Conservation (phyloP, 1,140 invertebrate species). For the Drosophila aff. region DNA sequence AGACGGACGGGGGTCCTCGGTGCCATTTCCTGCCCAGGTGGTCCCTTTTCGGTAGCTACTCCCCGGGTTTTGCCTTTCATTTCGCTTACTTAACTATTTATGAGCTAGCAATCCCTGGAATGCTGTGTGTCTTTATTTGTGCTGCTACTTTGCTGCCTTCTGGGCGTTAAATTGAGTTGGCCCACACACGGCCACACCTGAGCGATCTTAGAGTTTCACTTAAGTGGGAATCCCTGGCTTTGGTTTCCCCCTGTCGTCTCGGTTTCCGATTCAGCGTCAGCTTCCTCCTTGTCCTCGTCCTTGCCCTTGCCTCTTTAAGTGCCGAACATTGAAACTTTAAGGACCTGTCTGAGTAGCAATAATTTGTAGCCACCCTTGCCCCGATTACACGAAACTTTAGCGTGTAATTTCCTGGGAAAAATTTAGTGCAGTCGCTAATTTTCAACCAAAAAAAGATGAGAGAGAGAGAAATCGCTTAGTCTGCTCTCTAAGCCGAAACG, state of each 20-base stretch:
- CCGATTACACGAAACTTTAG: conserved; percentile 54
- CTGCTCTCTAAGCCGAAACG: conserved; percentile 51
- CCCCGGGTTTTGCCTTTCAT: conserved; percentile 63
- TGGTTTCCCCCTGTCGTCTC: conserved; percentile 14
- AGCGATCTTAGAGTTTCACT: conserved; percentile 46
- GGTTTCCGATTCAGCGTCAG: conserved; percentile 15
- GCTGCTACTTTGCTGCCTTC: conserved; percentile 81
- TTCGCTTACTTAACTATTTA: conserved; percentile 82
- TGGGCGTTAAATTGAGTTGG: conserved; percentile 81
- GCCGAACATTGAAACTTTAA: conserved; percentile 41
- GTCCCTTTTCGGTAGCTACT: conserved; percentile 38
- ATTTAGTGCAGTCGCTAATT: conserved; percentile 64
- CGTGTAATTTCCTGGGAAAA: conserved; percentile 46
- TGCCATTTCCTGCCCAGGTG: conserved; percentile 56
- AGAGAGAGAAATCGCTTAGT: neutral
- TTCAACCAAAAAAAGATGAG: conserved; percentile 26
- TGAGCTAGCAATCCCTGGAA: conserved; percentile 82
- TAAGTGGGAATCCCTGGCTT: conserved; percentile 47
- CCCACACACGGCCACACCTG: conserved; percentile 63
- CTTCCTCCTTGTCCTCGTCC: neutral
- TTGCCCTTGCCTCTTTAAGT: conserved; percentile 48
- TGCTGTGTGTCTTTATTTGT: conserved; percentile 81
- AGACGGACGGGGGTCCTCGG: conserved; percentile 17
- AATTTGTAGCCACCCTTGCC: conserved; percentile 44
- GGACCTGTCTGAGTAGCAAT: conserved; percentile 47